Evolutionary conservation across 2,113 vertebrate genomes (phyloP), one percentile per base, ranked within the genome.

Genomic region (Coptodon rendalli): DNA sequence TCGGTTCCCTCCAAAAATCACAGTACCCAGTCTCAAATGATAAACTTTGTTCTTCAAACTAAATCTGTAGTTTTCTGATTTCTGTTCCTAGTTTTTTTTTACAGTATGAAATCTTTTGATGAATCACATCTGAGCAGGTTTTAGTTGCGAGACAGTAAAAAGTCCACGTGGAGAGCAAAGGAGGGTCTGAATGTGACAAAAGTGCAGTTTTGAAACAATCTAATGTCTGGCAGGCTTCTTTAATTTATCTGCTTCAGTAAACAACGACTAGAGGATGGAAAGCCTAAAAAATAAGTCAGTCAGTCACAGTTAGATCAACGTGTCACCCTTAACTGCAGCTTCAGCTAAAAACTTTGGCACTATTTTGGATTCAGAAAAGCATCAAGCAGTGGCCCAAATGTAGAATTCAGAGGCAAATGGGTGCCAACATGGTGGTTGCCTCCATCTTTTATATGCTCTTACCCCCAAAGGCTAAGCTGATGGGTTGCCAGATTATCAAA

Each of bases 81-180:
- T 4, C 38, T 17, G 13, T 3, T 73, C 38, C 38, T 10, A 7
- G 0, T 8, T 68, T 63, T 9, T 61, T 24, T n/a, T 73, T 45
- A 27, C 36, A 27, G 3, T 24, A 6, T 73, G 2, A 73, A 73
- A 73, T 27, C 0, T 73, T 73, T 45, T 45, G 38, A 27, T 1
- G 68, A 73, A 24, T 43, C 12, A 0, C 4, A 71, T 71, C 38
- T 43, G 66, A 71, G 36, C 66, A 71, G 36, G 2, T 43, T 71
- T 71, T 71, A 43, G 7, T 12, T n/a, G 31, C 0, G 3, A 66
- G 17, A 66, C 34, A 12, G 61, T 73, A 45, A 73, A 5, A 43
- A 27, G 38, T 45, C 38, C 68, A 73, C 0, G 8, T 45, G 13
- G 38, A 0, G 68, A 16, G 22, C 38, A 10, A 45, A 45, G 38